Evolutionary conservation across 2,888 invertebrate species (phyloP), one percentile per base, ranked within the genome.

Genomic region (Lepidochrysops patricia): DNA sequence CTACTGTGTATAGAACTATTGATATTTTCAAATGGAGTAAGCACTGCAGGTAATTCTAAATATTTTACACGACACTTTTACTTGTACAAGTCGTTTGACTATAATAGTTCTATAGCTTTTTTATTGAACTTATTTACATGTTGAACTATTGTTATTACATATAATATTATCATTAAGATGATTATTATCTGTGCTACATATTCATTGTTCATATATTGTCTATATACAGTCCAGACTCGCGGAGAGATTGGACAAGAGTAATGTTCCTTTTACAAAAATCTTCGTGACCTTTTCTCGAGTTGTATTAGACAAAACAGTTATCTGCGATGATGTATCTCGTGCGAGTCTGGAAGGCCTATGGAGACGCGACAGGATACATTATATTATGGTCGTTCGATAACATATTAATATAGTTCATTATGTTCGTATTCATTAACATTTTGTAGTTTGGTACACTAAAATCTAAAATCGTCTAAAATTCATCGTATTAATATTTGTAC

Each of bases 121-220:
- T 43, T 43, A 43, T 43, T 43, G 43, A 43, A 43, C 56, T 32
- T 56, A 34, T 32, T 56, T 34, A 32, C 34, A 34, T 34, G 56
- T 52, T 52, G 52, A 52, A 52, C 52, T 29, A 19, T 43, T 43
- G 52, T 27, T 52, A 27, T 52, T 52, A 52, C 52, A 26, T 52
- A 52, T 52, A 52, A 27, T 52, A 52, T 43, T 4, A 15, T 52
- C 52, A 52, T 27, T 26, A 52, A 2, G 27, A 52, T 19, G 43
- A 23, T 19, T 19, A 43, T 19, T 43, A 43, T 43, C 12, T 43
- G 43, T 43, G 43, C 43, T 43, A 19, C 43, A 43, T 43, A 43
- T 43, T 43, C 19, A 43, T 43, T 43, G 43, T 43, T 43, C 43
- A 43, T 37, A 35, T 19, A 43, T 13, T 43, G 23, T 43, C 9